Percentiles rank a stretch among this genome's conserved stretches.
Evolutionary conservation across 2,113 vertebrate species (phyloP).

Genomic region (Leucosticte australis): DNA sequence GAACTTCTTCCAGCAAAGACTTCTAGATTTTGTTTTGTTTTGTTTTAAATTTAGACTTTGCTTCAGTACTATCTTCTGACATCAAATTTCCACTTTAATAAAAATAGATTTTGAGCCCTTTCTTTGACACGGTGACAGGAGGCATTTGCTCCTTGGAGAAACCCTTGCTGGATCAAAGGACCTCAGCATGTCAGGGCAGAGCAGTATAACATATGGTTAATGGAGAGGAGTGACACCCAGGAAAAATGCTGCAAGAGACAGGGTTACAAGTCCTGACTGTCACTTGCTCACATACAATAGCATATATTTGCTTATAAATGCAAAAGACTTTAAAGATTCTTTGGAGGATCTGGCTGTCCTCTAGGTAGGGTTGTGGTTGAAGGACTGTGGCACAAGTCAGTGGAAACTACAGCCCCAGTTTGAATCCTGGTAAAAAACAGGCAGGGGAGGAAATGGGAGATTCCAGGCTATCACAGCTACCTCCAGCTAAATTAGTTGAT

Average conservation of each 20-base stretch:
- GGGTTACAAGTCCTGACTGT: not conserved
- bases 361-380: not conserved
- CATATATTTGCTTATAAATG: not conserved
- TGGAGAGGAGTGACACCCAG: not conserved
- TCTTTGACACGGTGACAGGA: not conserved
- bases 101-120: not conserved
- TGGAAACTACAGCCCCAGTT: not conserved
- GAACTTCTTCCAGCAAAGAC: not conserved
- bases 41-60: not conserved
- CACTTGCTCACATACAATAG: not conserved
- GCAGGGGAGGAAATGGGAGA: not conserved
- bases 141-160: not conserved
- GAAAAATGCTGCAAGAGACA: not conserved
- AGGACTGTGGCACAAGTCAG: not conserved
- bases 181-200: not conserved
- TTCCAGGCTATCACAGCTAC: not conserved
- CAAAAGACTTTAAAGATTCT: not conserved
- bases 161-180: not conserved
- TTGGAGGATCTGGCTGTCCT: not conserved
- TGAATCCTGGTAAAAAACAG: not conserved
- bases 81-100: not conserved
- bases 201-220: not conserved
- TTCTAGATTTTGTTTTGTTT: not conserved
- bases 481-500: not conserved
- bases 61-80: not conserved